These are phyloP conservation scores for Calephelis perditalis DNA, from an alignment of 2,888 invertebrate species.

Conservation along the genomic window DNA sequence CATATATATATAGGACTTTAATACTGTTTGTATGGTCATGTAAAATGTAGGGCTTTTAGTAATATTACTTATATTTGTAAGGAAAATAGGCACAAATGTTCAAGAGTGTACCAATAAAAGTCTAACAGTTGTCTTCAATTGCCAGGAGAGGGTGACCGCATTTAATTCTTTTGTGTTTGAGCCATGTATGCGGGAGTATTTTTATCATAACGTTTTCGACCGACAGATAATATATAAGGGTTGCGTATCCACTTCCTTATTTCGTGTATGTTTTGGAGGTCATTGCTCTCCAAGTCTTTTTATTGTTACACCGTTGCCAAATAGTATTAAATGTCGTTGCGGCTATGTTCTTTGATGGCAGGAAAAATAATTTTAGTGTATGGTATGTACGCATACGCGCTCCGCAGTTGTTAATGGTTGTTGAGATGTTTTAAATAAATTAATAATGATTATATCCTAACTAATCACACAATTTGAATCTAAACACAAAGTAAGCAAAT, in stretches of 20 bases:
- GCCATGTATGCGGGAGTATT: constrained; percentile 68
- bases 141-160: constrained; percentile 61
- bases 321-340: no score
- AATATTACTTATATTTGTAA: background rate
- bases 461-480: no score
- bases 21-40: no score
- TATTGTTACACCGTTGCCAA: background rate
- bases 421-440: no score
- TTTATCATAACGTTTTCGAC: constrained; percentile 34
- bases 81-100: constrained; percentile 13
- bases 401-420: no score
- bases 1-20: no score
- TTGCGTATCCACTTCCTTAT: constrained; percentile 20
- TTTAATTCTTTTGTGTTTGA: constrained; percentile 63
- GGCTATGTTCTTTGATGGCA: no score
- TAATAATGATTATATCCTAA: no score
- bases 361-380: no score
- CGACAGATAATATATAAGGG: constrained; percentile 16
- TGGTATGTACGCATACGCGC: no score
- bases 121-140: constrained; percentile 67
- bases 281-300: constrained; percentile 8
- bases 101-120: constrained; percentile 41
- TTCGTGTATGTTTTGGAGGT: constrained; percentile 13
- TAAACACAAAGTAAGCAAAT: no score
- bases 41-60: no score